phyloP scores from a whole-genome alignment of 2,113 vertebrate genomes.

The Pedionomus torquatus region DNA sequence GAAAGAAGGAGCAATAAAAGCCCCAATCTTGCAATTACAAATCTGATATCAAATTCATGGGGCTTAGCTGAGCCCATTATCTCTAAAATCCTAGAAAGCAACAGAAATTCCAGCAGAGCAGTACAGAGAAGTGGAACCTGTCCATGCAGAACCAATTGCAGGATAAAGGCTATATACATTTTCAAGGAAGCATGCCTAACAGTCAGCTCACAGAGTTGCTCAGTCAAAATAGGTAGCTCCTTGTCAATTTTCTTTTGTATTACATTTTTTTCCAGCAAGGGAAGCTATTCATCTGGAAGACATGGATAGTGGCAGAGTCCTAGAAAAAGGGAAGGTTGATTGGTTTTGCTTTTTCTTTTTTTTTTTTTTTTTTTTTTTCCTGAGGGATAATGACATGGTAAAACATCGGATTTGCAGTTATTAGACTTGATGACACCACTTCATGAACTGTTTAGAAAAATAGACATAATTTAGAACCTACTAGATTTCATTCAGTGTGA shows the following conservation, averaged over 20 bases:
- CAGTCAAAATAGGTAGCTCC: not conserved
- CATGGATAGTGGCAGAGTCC: not conserved
- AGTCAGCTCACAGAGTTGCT: not conserved
- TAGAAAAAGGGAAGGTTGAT: not conserved
- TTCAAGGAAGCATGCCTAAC: not conserved
- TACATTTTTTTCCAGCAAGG: not conserved
- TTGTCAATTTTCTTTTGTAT: not conserved
- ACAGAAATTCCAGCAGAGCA: not conserved
- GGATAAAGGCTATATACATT: not conserved
- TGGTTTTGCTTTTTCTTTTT: not conserved
- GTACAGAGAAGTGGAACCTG: not conserved
- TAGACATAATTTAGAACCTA: not conserved
- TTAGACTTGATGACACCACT: not conserved
- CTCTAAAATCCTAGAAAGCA: not conserved
- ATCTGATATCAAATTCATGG: not conserved
- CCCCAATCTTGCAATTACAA: not conserved
- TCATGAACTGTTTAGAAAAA: not conserved
- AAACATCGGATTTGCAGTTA: not conserved
- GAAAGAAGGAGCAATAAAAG: not conserved
- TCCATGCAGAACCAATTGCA: not conserved
- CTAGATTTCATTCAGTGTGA: not conserved
- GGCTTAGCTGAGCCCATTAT: not conserved
- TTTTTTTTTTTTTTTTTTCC: not conserved
- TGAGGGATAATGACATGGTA: not conserved
- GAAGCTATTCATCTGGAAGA: not conserved